Percentiles rank a stretch among this genome's conserved stretches.
Conservation (phyloP, 1,140 invertebrate genomes). For the Kradibia gibbosae region DNA sequence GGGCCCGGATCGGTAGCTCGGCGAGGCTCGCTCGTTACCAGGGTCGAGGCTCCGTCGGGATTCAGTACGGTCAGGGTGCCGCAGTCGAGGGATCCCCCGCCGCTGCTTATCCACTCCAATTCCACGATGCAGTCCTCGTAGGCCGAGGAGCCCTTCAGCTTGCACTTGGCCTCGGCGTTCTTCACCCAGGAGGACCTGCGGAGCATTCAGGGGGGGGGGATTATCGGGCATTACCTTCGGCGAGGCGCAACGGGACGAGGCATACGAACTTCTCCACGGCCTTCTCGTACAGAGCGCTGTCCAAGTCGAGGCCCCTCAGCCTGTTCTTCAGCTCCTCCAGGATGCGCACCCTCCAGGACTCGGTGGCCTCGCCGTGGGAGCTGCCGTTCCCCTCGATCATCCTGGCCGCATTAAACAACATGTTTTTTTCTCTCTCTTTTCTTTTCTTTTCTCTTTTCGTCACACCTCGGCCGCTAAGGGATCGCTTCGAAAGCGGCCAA, state of each 20-base stretch:
- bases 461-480: no score
- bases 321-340: slow-evolving; percentile 79
- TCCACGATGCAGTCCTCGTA: slow-evolving; percentile 86
- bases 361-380: slow-evolving; percentile 77
- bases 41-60: slow-evolving; percentile 80
- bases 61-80: slow-evolving; percentile 85
- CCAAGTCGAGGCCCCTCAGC: slow-evolving; percentile 69
- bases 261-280: slow-evolving; percentile 80
- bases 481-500: background rate
- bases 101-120: slow-evolving; percentile 83
- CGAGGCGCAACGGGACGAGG: background rate
- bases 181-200: slow-evolving; percentile 84
- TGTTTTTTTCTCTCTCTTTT: no score
- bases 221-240: background rate
- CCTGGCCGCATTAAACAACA: slow-evolving; percentile 56
- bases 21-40: no score
- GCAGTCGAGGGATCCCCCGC: slow-evolving; percentile 75
- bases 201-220: background rate
- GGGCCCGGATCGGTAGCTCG: no score
- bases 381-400: slow-evolving; percentile 75
- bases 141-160: slow-evolving; percentile 75
- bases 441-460: no score
- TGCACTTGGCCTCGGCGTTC: slow-evolving; percentile 81
- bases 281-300: slow-evolving; percentile 78
- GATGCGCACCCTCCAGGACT: slow-evolving; percentile 84